Evolutionary conservation across 2,888 invertebrate species (phyloP).

Genomic region (Blastobasis lacticolella): DNA sequence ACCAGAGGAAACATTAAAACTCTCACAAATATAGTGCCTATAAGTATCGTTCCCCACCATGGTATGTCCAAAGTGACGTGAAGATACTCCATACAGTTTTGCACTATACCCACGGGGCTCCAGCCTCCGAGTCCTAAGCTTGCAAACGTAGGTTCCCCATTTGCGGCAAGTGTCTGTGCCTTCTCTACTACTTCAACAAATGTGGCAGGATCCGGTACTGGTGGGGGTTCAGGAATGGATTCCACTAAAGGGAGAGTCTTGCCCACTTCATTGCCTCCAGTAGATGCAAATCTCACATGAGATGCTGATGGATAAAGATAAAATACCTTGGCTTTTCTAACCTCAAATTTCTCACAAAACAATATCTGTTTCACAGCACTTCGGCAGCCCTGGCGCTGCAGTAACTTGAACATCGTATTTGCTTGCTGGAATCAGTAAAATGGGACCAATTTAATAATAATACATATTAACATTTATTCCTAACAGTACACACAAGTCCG

Average conservation of each 20-base stretch:
- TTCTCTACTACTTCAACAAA: slow-evolving; percentile 43
- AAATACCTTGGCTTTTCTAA: slow-evolving; percentile 60
- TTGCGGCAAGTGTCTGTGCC: slow-evolving; percentile 54
- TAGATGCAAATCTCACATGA: slow-evolving; percentile 53
- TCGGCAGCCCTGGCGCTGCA: slow-evolving; percentile 53
- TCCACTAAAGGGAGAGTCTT: slow-evolving; percentile 41
- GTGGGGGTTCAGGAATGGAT: slow-evolving; percentile 62
- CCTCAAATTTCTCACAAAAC: slow-evolving; percentile 60
- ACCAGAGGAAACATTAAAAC: slow-evolving; percentile 88
- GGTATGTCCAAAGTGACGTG: slow-evolving; percentile 89
- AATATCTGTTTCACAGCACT: slow-evolving; percentile 47
- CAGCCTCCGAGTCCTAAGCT: slow-evolving; percentile 89
- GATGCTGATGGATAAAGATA: slow-evolving; percentile 57
- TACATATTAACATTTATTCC: too few relatives aligned
- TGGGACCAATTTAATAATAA: too few relatives aligned
- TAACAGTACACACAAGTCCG: too few relatives aligned
- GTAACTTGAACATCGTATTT: slow-evolving; percentile 55
- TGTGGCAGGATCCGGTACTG: slow-evolving; percentile 50
- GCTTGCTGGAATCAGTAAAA: too few relatives aligned
- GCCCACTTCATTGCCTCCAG: slow-evolving; percentile 32
- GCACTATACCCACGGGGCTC: slow-evolving; percentile 87
- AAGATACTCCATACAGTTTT: slow-evolving; percentile 85
- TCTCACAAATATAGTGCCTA: slow-evolving; percentile 87
- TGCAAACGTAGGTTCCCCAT: slow-evolving; percentile 85
- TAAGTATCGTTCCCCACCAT: slow-evolving; percentile 93